Evolutionary conservation across 2,888 invertebrate genomes (phyloP), one percentile per base, ranked within the genome.

Genomic region (Elysia crispata): DNA sequence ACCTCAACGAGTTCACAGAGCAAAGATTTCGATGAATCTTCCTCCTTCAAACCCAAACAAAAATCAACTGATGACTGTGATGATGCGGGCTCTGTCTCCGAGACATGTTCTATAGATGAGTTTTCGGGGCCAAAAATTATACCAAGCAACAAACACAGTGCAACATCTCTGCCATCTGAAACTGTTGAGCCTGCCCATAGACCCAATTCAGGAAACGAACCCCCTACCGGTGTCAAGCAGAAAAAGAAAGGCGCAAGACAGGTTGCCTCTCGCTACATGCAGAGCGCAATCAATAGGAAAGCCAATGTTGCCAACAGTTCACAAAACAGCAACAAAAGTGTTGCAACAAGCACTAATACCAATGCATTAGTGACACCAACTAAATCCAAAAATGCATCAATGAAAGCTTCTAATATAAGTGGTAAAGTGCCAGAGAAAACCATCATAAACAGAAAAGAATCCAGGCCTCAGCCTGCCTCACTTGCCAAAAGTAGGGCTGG

Each of bases 181-280:
- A 67, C 3, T 73, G 50, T n/a, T 0, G n/a, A 50, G 18, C 6
- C 41, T 6, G n/a, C 15, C 6, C 60, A 3, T 20, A 60, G 23
- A 23, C n/a, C 60, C 11, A 3, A 6, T 60, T 23, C 60, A 60
- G 60, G 20, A 23, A 60, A 60, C 41, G 41, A 41, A 41, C 41
- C 41, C 15, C 15, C 60, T 60, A 6, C 60, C 60, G 15, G 60
- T 60, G 78, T 83, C n/a, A 77, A 64, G 18, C 83, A 64, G 60
- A 83, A 82, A 64, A 85, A 81, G 69, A 83, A 81, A 62, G 78
- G 79, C 79, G 76, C 82, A 13, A 83, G 85, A 62, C 77, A 85
- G 20, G 83, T 89, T 13, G 83, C 86, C 5, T 89, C 89, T 5
- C 82, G 88, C 20, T 88, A 87, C 77, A 87, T 88, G 87, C 88